Evolutionary conservation across 2,113 vertebrate species (phyloP).

Genomic region (Bucco capensis): DNA sequence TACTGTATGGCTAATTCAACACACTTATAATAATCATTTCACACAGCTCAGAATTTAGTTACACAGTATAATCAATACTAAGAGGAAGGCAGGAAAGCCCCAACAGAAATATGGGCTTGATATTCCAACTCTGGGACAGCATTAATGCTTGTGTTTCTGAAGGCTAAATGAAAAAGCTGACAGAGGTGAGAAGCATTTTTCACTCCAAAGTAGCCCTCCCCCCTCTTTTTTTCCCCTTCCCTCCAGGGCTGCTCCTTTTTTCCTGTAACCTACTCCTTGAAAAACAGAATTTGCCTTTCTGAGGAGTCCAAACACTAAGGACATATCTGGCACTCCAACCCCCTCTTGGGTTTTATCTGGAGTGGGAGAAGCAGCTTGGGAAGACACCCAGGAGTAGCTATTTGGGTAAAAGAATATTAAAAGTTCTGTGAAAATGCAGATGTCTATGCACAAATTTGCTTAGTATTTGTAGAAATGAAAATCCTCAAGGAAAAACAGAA

Average conservation of each 20-base stretch:
- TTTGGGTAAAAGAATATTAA: no score
- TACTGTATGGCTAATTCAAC: neutral
- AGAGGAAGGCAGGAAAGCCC: neutral
- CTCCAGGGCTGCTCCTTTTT: neutral
- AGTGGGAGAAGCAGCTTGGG: neutral
- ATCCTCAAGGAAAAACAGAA: neutral
- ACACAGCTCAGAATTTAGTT: neutral
- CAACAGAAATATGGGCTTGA: neutral
- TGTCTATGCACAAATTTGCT: neutral
- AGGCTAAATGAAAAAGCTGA: neutral
- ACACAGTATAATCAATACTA: rapidly evolving
- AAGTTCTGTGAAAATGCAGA: neutral
- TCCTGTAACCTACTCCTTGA: neutral
- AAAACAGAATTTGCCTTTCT: neutral
- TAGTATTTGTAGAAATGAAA: neutral
- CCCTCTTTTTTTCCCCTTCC: rapidly evolving
- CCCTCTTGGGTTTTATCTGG: neutral
- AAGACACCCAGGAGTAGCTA: neutral
- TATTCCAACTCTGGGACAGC: neutral
- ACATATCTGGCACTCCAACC: neutral
- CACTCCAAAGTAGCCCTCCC: neutral
- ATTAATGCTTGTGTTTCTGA: neutral
- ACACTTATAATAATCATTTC: neutral
- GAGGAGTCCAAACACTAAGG: neutral
- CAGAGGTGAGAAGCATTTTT: neutral